Evolutionary conservation across 2,888 invertebrate species (phyloP).

Genomic region (Atethmia centrago): DNA sequence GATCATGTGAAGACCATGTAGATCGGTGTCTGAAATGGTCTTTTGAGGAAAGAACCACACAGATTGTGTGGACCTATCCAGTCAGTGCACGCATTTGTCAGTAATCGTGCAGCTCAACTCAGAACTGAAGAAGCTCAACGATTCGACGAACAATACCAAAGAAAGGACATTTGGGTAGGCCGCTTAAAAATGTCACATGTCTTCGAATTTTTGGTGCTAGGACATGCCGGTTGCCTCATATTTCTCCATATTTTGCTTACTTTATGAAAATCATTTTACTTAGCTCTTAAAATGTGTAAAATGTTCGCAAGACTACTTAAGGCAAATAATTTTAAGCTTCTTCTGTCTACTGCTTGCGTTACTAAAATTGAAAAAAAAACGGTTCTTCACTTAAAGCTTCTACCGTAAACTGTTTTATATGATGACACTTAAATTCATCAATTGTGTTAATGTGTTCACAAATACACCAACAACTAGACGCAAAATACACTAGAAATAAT

Average conservation of each 20-base stretch:
- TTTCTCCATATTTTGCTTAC: slow-evolving; percentile 40
- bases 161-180: too few species aligned
- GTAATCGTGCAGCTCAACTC: too few species aligned
- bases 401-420: neutral
- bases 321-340: slow-evolving; percentile 1
- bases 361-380: slow-evolving; percentile 16
- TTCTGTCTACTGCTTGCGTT: neutral
- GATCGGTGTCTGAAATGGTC: too few species aligned
- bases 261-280: slow-evolving; percentile 40
- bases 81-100: too few species aligned
- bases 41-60: too few species aligned
- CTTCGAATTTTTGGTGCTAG: too few species aligned
- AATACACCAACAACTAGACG: neutral
- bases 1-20: too few species aligned
- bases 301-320: neutral
- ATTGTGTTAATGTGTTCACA: neutral
- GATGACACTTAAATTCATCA: neutral
- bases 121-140: too few species aligned
- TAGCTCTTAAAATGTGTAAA: slow-evolving; percentile 13
- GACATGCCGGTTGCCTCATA: too few species aligned
- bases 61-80: too few species aligned
- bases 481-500: neutral
- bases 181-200: too few species aligned
- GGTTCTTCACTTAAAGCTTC: neutral
- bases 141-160: too few species aligned